Evolutionary conservation across 2,888 invertebrate species (phyloP).

Genomic region (Scaptomyza caliginosa): DNA sequence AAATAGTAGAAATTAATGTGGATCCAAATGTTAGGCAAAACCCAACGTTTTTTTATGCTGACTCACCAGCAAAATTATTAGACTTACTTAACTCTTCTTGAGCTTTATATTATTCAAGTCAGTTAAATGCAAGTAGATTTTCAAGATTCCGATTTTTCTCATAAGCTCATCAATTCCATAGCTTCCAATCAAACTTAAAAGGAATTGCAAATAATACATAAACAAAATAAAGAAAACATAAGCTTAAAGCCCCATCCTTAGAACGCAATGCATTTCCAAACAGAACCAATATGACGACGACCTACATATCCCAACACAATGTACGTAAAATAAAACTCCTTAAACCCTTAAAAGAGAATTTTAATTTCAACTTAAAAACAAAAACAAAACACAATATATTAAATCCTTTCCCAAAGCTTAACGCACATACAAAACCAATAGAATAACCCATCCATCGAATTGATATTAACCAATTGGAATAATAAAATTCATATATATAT

Average conservation of each 20-base stretch:
- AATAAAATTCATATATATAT: conserved; percentile 45
- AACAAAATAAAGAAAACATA: conserved; percentile 11
- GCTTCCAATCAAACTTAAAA: conserved; percentile 42
- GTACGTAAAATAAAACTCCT: conserved; percentile 48
- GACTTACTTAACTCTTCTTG: conserved; percentile 39
- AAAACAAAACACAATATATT: conserved; percentile 34
- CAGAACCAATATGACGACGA: conserved; percentile 56
- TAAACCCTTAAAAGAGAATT: conserved; percentile 35
- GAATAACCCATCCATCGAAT: conserved; percentile 77
- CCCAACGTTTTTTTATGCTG: conserved; percentile 56
- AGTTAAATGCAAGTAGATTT: conserved; percentile 41
- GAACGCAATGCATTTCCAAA: conserved; percentile 38
- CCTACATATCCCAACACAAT: conserved; percentile 55
- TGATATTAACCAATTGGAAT: conserved; percentile 60
- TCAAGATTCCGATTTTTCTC: conserved; percentile 24
- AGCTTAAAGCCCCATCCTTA: conserved; percentile 31
- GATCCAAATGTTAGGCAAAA: conserved; percentile 47
- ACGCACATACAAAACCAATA: conserved; percentile 81
- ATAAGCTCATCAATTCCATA: conserved; percentile 36
- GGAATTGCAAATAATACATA: conserved; percentile 43
- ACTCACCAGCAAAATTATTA: conserved; percentile 43
- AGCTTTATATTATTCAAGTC: conserved; percentile 35
- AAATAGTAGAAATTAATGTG: conserved; percentile 54
- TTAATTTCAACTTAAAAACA: conserved; percentile 24
- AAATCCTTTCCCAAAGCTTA: conserved; percentile 49